Conservation (phyloP, 2,888 invertebrate species). For the Acrobasis suavella region DNA sequence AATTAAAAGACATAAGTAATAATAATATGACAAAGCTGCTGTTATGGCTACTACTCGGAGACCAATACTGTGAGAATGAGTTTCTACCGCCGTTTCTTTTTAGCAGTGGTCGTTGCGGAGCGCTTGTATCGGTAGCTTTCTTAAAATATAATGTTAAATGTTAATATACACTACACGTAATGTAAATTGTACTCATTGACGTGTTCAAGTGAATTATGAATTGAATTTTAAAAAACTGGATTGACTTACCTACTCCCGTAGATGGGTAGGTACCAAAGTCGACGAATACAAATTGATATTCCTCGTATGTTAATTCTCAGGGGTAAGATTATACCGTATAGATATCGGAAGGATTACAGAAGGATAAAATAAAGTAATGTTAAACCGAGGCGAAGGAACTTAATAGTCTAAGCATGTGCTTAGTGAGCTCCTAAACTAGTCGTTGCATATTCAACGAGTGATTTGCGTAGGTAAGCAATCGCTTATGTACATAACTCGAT, state of each 20-base stretch:
- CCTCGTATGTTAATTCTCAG: neutral
- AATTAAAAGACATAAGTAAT: too few species aligned
- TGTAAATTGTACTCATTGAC: too few species aligned
- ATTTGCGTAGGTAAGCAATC: conserved; percentile 81
- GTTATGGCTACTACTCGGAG: too few species aligned
- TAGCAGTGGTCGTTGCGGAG: too few species aligned
- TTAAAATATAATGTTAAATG: too few species aligned
- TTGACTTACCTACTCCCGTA: neutral
- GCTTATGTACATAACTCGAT: conserved; percentile 70
- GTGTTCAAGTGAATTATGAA: too few species aligned
- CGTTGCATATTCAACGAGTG: conserved; percentile 80
- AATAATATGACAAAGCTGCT: too few species aligned
- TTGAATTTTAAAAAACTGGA: too few species aligned
- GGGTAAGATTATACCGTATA: conserved; percentile 30
- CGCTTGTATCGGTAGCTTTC: too few species aligned
- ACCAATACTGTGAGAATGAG: too few species aligned
- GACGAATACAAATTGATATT: neutral
- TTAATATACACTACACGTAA: too few species aligned
- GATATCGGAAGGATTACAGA: conserved; percentile 40
- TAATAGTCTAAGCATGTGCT: conserved; percentile 79
- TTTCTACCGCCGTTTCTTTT: too few species aligned
- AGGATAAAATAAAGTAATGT: conserved; percentile 50
- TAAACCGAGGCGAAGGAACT: conserved; percentile 61
- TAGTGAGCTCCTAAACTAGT: conserved; percentile 77
- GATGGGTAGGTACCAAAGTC: neutral